A percentile compares a stretch with the other conserved stretches of the same genome.
Conservation (phyloP, 2,113 vertebrate species). For the Hemiscyllium ocellatum region DNA sequence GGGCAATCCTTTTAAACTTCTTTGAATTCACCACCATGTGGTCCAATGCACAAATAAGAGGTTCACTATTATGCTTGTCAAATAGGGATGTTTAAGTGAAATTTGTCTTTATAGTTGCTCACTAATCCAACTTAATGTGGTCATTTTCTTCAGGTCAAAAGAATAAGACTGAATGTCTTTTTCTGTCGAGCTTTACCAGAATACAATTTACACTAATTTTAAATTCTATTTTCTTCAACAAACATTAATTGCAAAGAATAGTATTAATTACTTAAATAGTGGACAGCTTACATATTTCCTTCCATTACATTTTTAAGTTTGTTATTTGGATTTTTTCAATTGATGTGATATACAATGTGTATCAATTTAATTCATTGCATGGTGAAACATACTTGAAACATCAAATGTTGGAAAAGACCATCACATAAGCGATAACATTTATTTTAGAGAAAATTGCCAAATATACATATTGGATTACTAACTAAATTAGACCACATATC, state of each 20-base stretch:
- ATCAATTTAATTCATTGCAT: not conserved
- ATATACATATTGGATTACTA: constrained; percentile 4
- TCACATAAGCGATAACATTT: not conserved
- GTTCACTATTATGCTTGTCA: not conserved
- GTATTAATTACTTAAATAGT: not conserved
- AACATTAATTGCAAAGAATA: not conserved
- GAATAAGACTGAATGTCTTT: not conserved
- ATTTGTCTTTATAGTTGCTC: not conserved
- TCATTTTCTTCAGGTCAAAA: not conserved
- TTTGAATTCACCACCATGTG: not conserved
- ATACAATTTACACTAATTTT: not conserved
- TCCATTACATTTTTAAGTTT: not conserved
- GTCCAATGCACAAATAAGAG: not conserved
- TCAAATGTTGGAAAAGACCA: not conserved
- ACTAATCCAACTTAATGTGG: not conserved
- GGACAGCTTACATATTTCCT: not conserved
- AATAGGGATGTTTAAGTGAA: not conserved
- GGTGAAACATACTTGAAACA: not conserved
- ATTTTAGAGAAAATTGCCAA: not conserved
- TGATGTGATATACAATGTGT: not conserved
- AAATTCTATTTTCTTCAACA: not conserved
- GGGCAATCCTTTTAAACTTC: not conserved
- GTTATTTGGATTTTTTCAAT: not conserved
- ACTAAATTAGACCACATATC: not conserved
- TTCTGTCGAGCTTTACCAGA: not conserved